A percentile compares a stretch with the other conserved stretches of the same genome.
Evolutionary conservation across 2,888 invertebrate species (phyloP).

Genomic region (Oscheius myriophilus): DNA sequence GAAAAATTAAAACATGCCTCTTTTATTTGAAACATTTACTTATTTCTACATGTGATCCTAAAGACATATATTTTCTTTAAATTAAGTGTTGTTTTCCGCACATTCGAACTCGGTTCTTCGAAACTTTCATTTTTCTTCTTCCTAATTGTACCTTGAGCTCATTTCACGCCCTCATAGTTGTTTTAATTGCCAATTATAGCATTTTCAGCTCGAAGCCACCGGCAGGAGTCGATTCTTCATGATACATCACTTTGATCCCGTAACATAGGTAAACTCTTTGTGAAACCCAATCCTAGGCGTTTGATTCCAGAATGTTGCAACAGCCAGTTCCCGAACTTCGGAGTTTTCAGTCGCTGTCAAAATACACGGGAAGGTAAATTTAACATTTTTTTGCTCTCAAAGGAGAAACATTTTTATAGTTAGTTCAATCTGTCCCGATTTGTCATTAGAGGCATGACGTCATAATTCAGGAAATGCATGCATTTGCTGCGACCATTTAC

Average conservation of each 20-base stretch:
- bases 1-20: too few relatives aligned
- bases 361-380: conserved; percentile 59
- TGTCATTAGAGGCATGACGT: neutral
- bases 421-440: conserved; percentile 1
- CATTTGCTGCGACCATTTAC: neutral
- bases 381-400: neutral
- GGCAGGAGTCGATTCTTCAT: conserved; percentile 37
- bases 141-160: too few relatives aligned
- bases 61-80: too few relatives aligned
- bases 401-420: neutral
- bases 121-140: conserved; percentile 1
- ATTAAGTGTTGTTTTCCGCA: too few relatives aligned
- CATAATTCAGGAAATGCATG: neutral
- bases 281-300: too few relatives aligned
- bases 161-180: neutral
- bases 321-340: conserved; percentile 70
- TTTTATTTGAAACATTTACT: too few relatives aligned
- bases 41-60: too few relatives aligned
- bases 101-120: neutral
- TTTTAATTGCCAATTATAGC: neutral
- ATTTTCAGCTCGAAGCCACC: conserved; percentile 11
- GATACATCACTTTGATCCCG: conserved; percentile 53
- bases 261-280: conserved; percentile 32
- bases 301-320: conserved; percentile 59
- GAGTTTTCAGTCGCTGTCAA: conserved; percentile 69